Evolutionary conservation across 2,113 vertebrate genomes (phyloP).

Genomic region (Proterorhinus semilunaris): DNA sequence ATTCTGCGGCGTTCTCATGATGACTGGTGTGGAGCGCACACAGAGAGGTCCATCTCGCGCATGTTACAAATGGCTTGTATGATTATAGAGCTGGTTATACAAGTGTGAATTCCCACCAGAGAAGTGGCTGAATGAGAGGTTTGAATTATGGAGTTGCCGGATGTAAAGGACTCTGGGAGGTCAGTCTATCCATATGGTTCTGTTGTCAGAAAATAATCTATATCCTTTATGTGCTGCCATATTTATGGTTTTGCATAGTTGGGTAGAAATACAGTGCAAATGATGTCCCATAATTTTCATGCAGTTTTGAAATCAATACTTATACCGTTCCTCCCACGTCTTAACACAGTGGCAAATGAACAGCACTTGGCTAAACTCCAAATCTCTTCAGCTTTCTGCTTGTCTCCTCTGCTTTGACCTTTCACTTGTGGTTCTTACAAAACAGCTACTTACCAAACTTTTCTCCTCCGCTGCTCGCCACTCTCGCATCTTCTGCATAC

Average conservation of each 20-base stretch:
- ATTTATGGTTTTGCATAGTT: slow-evolving; percentile 41
- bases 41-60: neutral
- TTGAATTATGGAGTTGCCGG: slow-evolving; percentile 4
- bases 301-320: slow-evolving; percentile 50
- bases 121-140: neutral
- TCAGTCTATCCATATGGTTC: slow-evolving; percentile 55
- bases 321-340: slow-evolving; percentile 43
- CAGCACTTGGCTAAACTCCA: slow-evolving; percentile 49
- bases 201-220: slow-evolving; percentile 1
- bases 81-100: neutral
- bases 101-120: neutral
- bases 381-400: slow-evolving; percentile 23
- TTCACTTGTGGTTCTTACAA: slow-evolving; percentile 31
- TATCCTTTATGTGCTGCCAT: neutral
- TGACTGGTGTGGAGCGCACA: neutral
- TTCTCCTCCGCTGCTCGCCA: neutral
- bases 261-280: slow-evolving; percentile 58
- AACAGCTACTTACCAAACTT: slow-evolving; percentile 19
- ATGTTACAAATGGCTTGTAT: slow-evolving; percentile 4
- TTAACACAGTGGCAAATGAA: slow-evolving; percentile 58
- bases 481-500: neutral
- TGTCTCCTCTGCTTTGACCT: slow-evolving; percentile 4
- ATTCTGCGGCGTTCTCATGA: neutral
- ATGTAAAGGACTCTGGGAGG: slow-evolving; percentile 52
- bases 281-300: slow-evolving; percentile 48